These are phyloP conservation scores for Phymatocera aterrima DNA, from an alignment of 2,888 invertebrate genomes.

Conservation along the genomic window DNA sequence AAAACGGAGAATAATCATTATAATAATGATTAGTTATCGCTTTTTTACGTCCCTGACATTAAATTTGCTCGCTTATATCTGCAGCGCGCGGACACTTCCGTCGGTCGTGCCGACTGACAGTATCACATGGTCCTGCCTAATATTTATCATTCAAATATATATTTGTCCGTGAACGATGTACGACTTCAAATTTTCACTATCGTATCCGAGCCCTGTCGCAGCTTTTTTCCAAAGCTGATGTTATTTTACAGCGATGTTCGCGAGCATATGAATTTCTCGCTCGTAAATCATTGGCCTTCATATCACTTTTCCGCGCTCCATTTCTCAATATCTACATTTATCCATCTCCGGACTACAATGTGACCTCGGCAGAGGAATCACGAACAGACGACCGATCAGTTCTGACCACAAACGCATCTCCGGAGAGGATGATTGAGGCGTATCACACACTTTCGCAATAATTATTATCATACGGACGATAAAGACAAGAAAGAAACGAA, in stretches of 20 bases:
- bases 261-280: no score
- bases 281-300: no score
- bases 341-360: no score
- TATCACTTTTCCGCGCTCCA: no score
- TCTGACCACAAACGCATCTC: neutral
- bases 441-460: neutral
- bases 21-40: constrained; percentile 2
- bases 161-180: neutral
- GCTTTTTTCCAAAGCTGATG: no score
- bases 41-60: constrained; percentile 1
- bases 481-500: no score
- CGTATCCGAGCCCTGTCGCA: no score
- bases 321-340: no score
- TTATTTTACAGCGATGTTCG: no score
- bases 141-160: neutral
- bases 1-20: no score
- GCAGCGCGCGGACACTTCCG: neutral
- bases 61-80: constrained; percentile 12
- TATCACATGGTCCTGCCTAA: constrained; percentile 8
- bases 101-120: neutral
- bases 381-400: neutral
- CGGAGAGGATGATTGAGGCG: neutral
- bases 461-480: neutral
- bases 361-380: neutral
- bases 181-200: neutral